Percentiles rank a stretch among this genome's conserved stretches.
phyloP scores from a whole-genome alignment of 2,797 vertebrate species.

The Pipistrellus pipistrellus region DNA sequence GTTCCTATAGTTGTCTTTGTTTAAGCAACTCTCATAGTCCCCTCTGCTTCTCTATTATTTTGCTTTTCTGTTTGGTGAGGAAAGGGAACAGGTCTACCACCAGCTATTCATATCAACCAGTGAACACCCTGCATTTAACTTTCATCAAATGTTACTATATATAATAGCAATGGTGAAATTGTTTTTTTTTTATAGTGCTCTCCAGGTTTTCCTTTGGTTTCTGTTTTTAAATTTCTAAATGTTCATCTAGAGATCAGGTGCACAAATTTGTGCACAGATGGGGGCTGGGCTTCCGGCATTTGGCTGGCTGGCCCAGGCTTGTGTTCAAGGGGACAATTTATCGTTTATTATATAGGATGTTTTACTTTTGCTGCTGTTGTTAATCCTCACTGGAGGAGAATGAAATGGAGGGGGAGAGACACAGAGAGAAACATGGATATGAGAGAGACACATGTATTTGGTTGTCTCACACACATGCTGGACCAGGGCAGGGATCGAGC shows the following conservation, averaged over 20 bases:
- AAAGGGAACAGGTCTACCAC: not conserved
- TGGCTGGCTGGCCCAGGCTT: too few relatives aligned
- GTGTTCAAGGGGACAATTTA: too few relatives aligned
- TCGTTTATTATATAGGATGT: not conserved
- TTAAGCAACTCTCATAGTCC: not conserved
- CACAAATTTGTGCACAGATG: too few relatives aligned
- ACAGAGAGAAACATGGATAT: too few relatives aligned
- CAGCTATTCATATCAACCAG: not conserved
- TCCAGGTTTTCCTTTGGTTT: not conserved
- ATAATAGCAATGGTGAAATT: not conserved
- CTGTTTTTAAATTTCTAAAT: slow-evolving; percentile 25
- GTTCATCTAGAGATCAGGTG: not conserved
- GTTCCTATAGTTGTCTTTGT: not conserved
- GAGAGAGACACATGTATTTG: too few relatives aligned
- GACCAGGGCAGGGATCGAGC: too few relatives aligned
- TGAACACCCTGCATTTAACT: not conserved
- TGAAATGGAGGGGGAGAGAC: too few relatives aligned
- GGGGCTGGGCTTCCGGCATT: too few relatives aligned
- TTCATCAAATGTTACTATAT: not conserved
- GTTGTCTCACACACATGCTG: too few relatives aligned
- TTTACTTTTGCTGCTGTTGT: not conserved
- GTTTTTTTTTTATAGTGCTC: not conserved
- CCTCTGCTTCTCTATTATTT: not conserved
- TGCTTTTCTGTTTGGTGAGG: not conserved
- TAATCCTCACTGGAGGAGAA: too few relatives aligned